Percentiles rank a stretch among this genome's conserved stretches.
Evolutionary conservation across 2,888 invertebrate species (phyloP).

Genomic region (Drosophila greeni): DNA sequence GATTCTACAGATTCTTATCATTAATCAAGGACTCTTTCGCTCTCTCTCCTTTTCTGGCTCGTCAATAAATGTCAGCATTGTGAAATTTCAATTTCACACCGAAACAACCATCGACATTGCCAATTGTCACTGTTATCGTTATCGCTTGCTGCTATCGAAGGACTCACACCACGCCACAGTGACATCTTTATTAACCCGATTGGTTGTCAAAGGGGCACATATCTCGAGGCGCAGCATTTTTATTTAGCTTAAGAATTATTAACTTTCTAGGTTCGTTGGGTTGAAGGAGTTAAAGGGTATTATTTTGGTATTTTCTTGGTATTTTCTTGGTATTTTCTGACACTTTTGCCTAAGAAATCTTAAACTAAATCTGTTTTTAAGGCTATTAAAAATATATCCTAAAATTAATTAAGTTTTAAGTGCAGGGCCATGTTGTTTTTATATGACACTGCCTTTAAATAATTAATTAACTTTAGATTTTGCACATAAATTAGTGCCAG

Average conservation of each 20-base stretch:
- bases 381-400: background rate
- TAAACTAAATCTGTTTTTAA: too few relatives aligned
- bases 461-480: too few relatives aligned
- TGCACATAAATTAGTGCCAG: too few relatives aligned
- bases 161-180: constrained; percentile 18
- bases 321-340: background rate
- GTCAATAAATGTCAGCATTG: constrained; percentile 78
- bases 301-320: background rate
- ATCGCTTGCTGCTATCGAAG: constrained; percentile 35
- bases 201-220: background rate
- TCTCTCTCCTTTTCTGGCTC: constrained; percentile 34
- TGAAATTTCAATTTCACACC: constrained; percentile 77
- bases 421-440: too few relatives aligned
- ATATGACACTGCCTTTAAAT: too few relatives aligned
- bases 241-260: background rate
- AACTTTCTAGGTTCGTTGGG: background rate
- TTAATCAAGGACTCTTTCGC: constrained; percentile 72
- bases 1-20: constrained; percentile 66
- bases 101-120: constrained; percentile 46
- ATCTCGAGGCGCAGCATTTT: background rate
- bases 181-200: constrained; percentile 58
- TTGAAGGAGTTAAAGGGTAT: background rate
- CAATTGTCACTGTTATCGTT: constrained; percentile 53
- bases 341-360: background rate
- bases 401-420: background rate